Base-by-base conservation (phyloP, 2,888 invertebrate genomes). In the Baronia brevicornis region DNA sequence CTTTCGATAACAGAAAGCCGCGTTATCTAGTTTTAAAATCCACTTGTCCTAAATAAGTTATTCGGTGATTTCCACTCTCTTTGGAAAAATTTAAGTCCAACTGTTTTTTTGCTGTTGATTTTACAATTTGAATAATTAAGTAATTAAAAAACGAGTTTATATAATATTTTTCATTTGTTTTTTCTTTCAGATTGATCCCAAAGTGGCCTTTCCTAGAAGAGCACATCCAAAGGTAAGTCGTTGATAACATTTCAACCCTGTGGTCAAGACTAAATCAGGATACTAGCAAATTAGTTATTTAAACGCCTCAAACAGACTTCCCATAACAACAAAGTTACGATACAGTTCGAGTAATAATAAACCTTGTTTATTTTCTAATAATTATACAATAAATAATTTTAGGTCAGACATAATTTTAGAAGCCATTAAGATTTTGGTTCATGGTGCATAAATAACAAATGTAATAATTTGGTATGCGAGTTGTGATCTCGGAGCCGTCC, bases 141-240 rank as follows among this genome's bases (percentile, higher is more conserved):
- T n/a, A n/a, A n/a, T n/a, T n/a, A n/a, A n/a, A 4, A 19, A 5
- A 3, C 4, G 8, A 9, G 14, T 15, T 12, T 14, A 7, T 19
- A 7, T 21, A 7, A 14, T 3, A 7, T 30, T 41, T 30, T 39
- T 22, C 4, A 26, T 21, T 19, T 21, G 25, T 48, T 60, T 75
- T 75, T 84, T 55, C 68, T 77, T 91, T 46, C 93, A 98, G 98
- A 98, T 99, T 89, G 98, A 99, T 87, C 98, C 98, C 61, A 99
- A 99, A 91, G 97, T 99, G 86, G 98, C 98, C 80, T 98, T 99
- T 88, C 99, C 99, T 60, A 93, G 98, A 88, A 91, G 96, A 91
- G 95, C 96, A 88, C 97, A 97, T 88, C 96, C 97, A 85, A 97
- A 97, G 94, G 97, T 97, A 89, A 92, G 93, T 51, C 36, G 43